phyloP scores from a whole-genome alignment of 2,797 vertebrate species.

The Acanthiza pusilla region DNA sequence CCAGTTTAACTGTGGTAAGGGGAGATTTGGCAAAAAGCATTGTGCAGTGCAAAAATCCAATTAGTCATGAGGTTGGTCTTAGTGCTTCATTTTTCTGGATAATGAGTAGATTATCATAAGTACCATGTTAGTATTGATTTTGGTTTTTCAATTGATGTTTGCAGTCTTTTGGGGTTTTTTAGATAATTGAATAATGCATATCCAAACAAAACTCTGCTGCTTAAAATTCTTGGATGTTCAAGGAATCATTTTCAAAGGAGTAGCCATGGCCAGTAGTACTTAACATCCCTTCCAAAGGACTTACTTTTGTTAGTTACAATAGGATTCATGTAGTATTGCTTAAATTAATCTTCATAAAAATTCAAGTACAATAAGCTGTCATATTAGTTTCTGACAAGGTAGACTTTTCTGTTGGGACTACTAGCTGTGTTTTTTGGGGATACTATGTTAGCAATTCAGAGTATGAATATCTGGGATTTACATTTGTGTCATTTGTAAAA shows the following conservation, averaged over 20 bases:
- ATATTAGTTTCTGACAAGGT: background rate
- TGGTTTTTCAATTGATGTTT: background rate
- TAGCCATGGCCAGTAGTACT: background rate
- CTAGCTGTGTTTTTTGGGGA: accelerated
- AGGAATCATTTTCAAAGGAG: background rate
- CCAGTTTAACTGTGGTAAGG: background rate
- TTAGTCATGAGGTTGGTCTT: background rate
- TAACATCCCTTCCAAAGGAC: background rate
- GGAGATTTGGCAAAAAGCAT: background rate
- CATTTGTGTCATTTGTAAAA: background rate
- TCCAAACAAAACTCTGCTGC: background rate
- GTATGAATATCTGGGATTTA: background rate
- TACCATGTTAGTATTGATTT: background rate
- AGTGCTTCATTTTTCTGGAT: background rate
- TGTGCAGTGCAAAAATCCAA: background rate
- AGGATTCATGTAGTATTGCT: background rate
- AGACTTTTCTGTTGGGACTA: background rate
- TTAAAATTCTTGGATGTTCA: background rate
- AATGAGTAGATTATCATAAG: slow-evolving; percentile 12
- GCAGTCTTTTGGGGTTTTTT: background rate
- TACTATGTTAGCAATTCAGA: background rate
- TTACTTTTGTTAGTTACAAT: background rate
- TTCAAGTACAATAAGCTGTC: background rate
- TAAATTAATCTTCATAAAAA: background rate
- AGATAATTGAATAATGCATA: background rate